Conservation (phyloP, 2,888 invertebrate genomes). For the Pandemis cinnamomeana region DNA sequence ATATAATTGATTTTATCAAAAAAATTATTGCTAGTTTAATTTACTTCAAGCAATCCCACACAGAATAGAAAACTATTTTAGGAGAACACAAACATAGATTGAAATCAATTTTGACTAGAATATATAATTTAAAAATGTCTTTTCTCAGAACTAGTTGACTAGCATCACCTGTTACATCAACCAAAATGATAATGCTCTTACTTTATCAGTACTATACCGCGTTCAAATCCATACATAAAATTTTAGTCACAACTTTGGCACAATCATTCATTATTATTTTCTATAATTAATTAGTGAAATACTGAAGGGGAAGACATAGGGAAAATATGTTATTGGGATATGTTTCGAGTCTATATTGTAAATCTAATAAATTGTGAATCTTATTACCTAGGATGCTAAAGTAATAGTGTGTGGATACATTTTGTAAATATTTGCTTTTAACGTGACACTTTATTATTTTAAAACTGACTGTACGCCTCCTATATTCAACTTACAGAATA, state of each 20-base stretch:
- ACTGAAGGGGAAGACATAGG: constrained; percentile 81
- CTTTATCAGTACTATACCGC: constrained; percentile 54
- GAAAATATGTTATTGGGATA: constrained; percentile 74
- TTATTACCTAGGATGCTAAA: constrained; percentile 80
- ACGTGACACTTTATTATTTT: constrained; percentile 47
- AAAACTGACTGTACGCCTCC: constrained; percentile 33
- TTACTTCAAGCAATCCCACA: constrained; percentile 72
- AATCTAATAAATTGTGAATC: constrained; percentile 65
- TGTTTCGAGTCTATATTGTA: constrained; percentile 68
- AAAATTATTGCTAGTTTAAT: constrained; percentile 77
- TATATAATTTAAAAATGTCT: constrained; percentile 63
- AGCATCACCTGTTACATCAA: constrained; percentile 69
- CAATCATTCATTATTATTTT: constrained; percentile 66
- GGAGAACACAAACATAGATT: constrained; percentile 60
- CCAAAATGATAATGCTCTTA: constrained; percentile 54
- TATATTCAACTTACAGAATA: constrained; percentile 46
- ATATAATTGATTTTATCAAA: constrained; percentile 84
- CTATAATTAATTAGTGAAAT: constrained; percentile 68
- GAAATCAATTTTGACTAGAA: constrained; percentile 81
- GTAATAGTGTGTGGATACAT: constrained; percentile 71
- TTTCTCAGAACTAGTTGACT: constrained; percentile 79
- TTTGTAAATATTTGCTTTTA: constrained; percentile 57
- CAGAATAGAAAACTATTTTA: constrained; percentile 59
- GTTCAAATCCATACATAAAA: constrained; percentile 59
- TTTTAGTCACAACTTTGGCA: constrained; percentile 79